Evolutionary conservation across 2,113 vertebrate species (phyloP).

Genomic region (Percopsis transmontana): DNA sequence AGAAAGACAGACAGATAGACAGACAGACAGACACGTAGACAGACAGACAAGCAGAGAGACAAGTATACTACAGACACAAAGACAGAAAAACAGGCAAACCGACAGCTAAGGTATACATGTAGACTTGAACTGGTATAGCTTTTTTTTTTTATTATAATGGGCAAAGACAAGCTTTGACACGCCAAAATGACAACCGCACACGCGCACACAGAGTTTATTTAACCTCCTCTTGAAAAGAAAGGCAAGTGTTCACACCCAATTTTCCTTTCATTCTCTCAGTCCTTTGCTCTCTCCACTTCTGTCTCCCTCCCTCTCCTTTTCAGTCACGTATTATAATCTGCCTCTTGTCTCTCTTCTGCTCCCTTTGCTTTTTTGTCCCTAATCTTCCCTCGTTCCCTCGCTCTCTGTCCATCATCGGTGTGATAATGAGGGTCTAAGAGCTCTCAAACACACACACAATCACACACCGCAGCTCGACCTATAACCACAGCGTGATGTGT

Average conservation of each 20-base stretch:
- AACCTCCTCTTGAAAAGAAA: constrained; percentile 48
- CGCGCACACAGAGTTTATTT: constrained; percentile 37
- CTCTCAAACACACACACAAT: constrained; percentile 9
- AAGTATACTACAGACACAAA: not conserved
- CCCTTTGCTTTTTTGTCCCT: not conserved
- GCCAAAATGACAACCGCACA: not conserved
- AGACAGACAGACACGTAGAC: not conserved
- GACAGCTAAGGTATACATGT: not conserved
- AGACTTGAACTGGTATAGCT: not conserved
- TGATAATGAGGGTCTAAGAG: constrained; percentile 52
- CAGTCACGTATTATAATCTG: constrained; percentile 21
- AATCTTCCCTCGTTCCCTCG: constrained; percentile 3
- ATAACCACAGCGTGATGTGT: no score
- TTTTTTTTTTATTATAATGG: no score
- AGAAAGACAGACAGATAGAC: not conserved
- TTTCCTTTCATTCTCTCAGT: constrained; percentile 20
- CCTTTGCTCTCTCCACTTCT: constrained; percentile 8
- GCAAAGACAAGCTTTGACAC: not conserved
- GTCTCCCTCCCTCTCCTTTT: constrained; percentile 25
- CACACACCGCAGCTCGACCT: no score
- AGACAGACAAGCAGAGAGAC: not conserved
- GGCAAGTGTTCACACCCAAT: constrained; percentile 40
- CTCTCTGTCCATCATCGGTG: constrained; percentile 42
- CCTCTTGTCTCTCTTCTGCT: constrained; percentile 16
- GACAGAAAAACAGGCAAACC: not conserved